Percentiles rank a stretch among this genome's conserved stretches.
These are phyloP conservation scores for Drosophila azteca DNA, from an alignment of 1,140 invertebrate species.

Conservation along the genomic window DNA sequence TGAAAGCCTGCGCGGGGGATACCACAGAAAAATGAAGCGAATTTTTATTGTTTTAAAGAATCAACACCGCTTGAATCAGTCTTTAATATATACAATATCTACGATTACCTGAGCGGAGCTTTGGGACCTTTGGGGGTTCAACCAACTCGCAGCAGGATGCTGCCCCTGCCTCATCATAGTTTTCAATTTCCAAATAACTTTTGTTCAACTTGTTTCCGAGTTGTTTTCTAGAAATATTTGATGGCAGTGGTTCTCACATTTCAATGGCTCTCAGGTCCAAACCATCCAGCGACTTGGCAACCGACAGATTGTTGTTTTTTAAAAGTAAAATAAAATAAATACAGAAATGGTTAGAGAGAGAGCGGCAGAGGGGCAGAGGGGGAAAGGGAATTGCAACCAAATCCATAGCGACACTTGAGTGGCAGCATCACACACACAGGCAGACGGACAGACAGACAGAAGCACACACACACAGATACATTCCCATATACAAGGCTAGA, in stretches of 20 bases:
- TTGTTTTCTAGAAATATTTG: slow-evolving; percentile 4
- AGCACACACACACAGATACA: slow-evolving; percentile 19
- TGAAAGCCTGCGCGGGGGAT: too few species aligned
- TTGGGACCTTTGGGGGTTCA: too few species aligned
- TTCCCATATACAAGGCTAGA: slow-evolving; percentile 26
- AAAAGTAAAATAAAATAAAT: slow-evolving; percentile 46
- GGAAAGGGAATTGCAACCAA: slow-evolving; percentile 46
- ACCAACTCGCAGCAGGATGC: too few species aligned
- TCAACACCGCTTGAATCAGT: too few species aligned
- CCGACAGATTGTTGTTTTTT: slow-evolving; percentile 36
- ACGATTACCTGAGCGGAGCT: too few species aligned
- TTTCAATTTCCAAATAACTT: background rate
- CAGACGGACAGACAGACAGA: slow-evolving; percentile 26
- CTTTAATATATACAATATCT: too few species aligned
- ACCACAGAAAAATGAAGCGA: too few species aligned
- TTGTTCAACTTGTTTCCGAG: background rate
- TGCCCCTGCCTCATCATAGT: too few species aligned
- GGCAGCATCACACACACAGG: slow-evolving; percentile 54
- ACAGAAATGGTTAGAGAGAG: slow-evolving; percentile 5
- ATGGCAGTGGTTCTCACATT: slow-evolving; percentile 7
- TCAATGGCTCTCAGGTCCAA: slow-evolving; percentile 25
- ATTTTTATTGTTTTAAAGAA: too few species aligned
- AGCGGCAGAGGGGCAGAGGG: background rate
- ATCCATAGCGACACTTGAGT: slow-evolving; percentile 61
- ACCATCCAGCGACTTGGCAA: slow-evolving; percentile 41